Percentiles rank a stretch among this genome's conserved stretches.
These are phyloP conservation scores for Peromyscus attwateri DNA, from an alignment of 2,797 vertebrate genomes.

Conservation along the genomic window DNA sequence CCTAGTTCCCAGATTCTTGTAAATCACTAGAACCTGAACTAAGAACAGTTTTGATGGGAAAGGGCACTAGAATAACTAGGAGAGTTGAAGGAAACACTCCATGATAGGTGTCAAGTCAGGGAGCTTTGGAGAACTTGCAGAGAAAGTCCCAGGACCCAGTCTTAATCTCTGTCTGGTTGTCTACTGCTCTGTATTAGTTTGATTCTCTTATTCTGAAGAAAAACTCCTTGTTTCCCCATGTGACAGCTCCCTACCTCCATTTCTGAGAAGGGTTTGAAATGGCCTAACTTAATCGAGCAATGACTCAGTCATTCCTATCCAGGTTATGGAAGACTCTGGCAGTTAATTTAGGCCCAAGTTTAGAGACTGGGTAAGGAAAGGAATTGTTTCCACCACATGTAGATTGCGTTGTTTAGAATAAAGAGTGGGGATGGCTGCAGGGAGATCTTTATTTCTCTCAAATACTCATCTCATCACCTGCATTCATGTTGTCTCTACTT, in stretches of 20 bases:
- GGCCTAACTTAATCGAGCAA: background rate
- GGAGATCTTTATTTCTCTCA: conserved; percentile 27
- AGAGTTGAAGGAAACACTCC: background rate
- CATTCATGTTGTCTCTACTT: conserved; percentile 17
- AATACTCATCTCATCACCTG: conserved; percentile 32
- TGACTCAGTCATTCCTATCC: background rate
- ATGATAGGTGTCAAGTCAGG: background rate
- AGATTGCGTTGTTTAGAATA: background rate
- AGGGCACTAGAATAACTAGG: background rate
- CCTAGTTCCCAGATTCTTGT: background rate
- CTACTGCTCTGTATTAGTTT: background rate
- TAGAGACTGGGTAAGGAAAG: background rate
- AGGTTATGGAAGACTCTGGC: background rate
- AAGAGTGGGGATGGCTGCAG: background rate
- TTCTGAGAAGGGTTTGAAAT: conserved; percentile 50
- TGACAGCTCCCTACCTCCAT: background rate
- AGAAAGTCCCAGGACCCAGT: background rate
- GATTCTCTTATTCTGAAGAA: conserved; percentile 30
- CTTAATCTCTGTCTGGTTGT: conserved; percentile 2
- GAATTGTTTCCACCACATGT: background rate
- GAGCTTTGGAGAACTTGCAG: background rate
- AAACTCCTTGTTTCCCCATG: background rate
- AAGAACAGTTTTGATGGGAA: background rate
- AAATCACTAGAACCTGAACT: background rate
- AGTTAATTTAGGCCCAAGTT: background rate